Base-by-base conservation (phyloP, 1,140 invertebrate genomes). In the Neuroterus valhalla region DNA sequence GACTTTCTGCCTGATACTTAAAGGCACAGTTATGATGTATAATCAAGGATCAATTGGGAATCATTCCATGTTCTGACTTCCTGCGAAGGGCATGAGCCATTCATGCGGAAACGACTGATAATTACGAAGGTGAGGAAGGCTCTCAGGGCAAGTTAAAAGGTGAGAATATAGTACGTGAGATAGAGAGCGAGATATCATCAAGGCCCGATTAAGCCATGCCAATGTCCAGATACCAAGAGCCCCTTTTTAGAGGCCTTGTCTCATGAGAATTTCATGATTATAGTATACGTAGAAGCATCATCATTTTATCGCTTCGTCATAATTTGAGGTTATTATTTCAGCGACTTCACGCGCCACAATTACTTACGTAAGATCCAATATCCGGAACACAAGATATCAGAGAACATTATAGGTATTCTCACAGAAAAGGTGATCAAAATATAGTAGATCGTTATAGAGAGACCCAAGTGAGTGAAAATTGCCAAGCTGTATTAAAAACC, bases 181-280 rank as follows among this genome's bases (percentile, higher is more conserved):
- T 62, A 62, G 55, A 62, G 23, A 71, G 55, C 69, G 52, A 76
- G 79, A 80, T 80, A 81, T 76, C 76, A 77, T 21, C 75, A 71
- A 17, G 15, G 66, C 44, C 72, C 79, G 80, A 81, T 80, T 77
- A 68, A 71, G 62, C 10, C 46, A 42, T 43, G 52, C 12, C 17
- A 19, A 31, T 31, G 12, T 14, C 12, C 21, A 50, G 69, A 55
- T 80, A 70, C 50, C 67, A 78, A 42, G 70, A 50, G 66, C 78
- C 77, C 76, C 77, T 73, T 72, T 71, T 72, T 71, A 68, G 73
- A 72, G 71, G 52, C 66, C 71, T 72, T 74, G 77, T 46, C 45
- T 68, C 78, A 74, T 48, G 80, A 73, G 81, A 78, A 82, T 82
- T 76, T 81, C 81, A 70, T 82, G 75, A 82, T 82, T 81, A 80